phyloP scores from a whole-genome alignment of 2,888 invertebrate genomes.

The Euplagia quadripunctaria region DNA sequence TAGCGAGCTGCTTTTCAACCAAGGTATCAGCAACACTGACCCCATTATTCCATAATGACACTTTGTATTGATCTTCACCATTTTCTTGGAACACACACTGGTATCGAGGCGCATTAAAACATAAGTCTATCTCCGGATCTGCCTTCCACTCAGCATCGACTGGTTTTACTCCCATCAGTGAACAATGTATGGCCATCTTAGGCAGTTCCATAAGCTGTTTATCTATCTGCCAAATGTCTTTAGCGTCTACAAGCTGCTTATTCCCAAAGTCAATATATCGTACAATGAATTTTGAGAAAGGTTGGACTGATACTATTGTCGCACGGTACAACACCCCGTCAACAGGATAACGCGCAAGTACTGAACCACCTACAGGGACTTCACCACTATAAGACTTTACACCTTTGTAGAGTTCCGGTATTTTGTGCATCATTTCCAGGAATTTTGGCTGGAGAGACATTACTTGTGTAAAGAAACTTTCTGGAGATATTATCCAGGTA shows the following conservation, averaged over 20 bases:
- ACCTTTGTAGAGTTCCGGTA: constrained; percentile 90
- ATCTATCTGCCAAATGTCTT: constrained; percentile 91
- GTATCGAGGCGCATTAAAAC: constrained; percentile 88
- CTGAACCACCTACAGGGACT: constrained; percentile 88
- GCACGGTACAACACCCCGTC: constrained; percentile 92
- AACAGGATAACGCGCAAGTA: constrained; percentile 90
- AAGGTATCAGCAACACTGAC: constrained; percentile 81
- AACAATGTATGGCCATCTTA: constrained; percentile 91
- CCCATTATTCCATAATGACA: constrained; percentile 82
- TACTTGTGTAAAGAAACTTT: constrained; percentile 90
- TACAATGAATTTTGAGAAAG: constrained; percentile 88
- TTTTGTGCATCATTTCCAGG: constrained; percentile 90
- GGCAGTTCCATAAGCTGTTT: constrained; percentile 89
- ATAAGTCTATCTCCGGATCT: constrained; percentile 84
- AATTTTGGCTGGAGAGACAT: constrained; percentile 86
- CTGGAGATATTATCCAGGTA: constrained; percentile 92
- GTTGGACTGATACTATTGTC: constrained; percentile 87
- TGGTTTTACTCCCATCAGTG: constrained; percentile 88
- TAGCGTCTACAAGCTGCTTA: constrained; percentile 88
- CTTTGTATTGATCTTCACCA: constrained; percentile 79
- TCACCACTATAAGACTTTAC: constrained; percentile 74
- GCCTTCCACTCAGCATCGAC: constrained; percentile 88
- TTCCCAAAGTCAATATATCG: constrained; percentile 93
- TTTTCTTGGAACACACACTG: constrained; percentile 86
- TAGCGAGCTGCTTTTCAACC: constrained; percentile 83